Evolutionary conservation across 2,888 invertebrate species (phyloP).

Genomic region (Idaea dimidiata): DNA sequence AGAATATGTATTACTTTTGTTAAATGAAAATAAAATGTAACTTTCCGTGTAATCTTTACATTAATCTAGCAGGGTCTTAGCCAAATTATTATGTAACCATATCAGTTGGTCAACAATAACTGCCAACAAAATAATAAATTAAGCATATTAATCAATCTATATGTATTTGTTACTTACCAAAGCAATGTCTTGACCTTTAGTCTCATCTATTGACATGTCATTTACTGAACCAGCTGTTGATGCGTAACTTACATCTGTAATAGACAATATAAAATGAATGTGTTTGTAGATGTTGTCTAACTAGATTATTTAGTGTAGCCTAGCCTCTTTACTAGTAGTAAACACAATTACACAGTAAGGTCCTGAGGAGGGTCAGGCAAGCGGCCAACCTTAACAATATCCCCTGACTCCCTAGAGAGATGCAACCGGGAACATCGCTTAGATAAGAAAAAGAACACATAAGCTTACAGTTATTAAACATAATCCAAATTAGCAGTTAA

Average conservation of each 20-base stretch:
- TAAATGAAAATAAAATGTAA: neutral
- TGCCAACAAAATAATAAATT: slow-evolving; percentile 2
- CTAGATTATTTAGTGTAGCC: no score
- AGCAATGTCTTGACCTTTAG: slow-evolving; percentile 62
- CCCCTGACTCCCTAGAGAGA: no score
- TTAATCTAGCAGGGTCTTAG: neutral
- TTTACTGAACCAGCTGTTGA: slow-evolving; percentile 67
- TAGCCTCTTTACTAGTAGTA: no score
- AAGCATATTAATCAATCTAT: slow-evolving; percentile 4
- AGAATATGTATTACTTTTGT: no score
- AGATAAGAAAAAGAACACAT: no score
- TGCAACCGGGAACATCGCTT: no score
- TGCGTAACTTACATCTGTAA: slow-evolving; percentile 69
- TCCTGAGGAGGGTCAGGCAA: no score
- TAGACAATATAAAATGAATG: neutral
- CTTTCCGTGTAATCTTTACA: neutral
- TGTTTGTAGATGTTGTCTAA: no score
- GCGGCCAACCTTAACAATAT: no score
- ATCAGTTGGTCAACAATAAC: neutral
- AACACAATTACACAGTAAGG: no score
- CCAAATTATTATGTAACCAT: neutral
- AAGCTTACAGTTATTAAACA: no score
- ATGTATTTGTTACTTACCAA: slow-evolving; percentile 47
- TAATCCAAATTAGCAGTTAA: no score
- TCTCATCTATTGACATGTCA: slow-evolving; percentile 57